phyloP scores from a whole-genome alignment of 2,888 invertebrate species.

The Tinea semifulvella region DNA sequence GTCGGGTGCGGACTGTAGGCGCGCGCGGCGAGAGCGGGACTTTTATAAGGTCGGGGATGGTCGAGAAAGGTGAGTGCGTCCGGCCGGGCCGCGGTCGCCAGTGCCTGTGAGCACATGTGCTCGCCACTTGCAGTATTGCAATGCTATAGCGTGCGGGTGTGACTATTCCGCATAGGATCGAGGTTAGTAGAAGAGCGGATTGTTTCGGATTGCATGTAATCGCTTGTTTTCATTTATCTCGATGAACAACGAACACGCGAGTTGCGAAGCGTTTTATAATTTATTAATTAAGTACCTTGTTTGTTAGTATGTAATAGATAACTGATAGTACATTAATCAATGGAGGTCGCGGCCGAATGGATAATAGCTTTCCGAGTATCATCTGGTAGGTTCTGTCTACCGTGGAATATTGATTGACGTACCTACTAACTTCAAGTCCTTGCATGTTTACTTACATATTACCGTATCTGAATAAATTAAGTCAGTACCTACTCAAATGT shows the following conservation, averaged over 20 bases:
- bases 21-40: constrained; percentile 42
- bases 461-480: too few relatives aligned
- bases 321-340: background rate
- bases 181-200: background rate
- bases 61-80: constrained; percentile 36
- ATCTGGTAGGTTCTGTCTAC: too few relatives aligned
- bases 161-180: background rate
- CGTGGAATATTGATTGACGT: too few relatives aligned
- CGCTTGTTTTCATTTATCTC: too few relatives aligned
- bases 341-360: constrained; percentile 3
- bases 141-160: background rate
- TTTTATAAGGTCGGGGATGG: constrained; percentile 62
- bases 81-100: background rate
- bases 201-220: background rate
- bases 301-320: background rate
- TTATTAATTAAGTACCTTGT: background rate
- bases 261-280: background rate
- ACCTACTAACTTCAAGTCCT: too few relatives aligned
- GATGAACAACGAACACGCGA: background rate
- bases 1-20: constrained; percentile 51
- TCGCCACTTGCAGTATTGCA: too few relatives aligned
- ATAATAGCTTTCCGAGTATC: constrained; percentile 3
- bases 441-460: too few relatives aligned
- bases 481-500: too few relatives aligned
- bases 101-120: background rate